A percentile compares a stretch with the other conserved stretches of the same genome.
Evolutionary conservation across 2,888 invertebrate species (phyloP).

Genomic region (Ormyrus labotus): DNA sequence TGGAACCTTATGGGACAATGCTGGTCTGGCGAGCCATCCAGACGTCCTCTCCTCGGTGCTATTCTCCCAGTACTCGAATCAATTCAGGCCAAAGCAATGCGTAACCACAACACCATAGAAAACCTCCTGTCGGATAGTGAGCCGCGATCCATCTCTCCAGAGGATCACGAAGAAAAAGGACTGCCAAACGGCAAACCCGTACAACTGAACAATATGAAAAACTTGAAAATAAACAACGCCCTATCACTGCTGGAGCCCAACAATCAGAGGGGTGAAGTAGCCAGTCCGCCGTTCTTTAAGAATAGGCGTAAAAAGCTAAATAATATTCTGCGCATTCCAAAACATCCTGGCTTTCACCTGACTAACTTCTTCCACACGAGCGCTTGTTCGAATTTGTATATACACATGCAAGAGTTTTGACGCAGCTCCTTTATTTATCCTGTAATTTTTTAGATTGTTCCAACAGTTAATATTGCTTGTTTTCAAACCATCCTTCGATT

Average conservation of each 20-base stretch:
- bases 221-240: constrained; percentile 62
- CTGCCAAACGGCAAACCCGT: constrained; percentile 35
- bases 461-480: too few relatives aligned
- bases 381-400: constrained; percentile 68
- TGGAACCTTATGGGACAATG: constrained; percentile 91
- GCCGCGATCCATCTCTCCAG: background rate
- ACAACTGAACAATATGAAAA: background rate
- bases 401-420: constrained; percentile 72
- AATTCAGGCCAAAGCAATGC: constrained; percentile 74
- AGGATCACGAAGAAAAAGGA: background rate
- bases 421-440: constrained; percentile 11
- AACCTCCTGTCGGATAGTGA: background rate
- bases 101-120: constrained; percentile 57
- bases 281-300: constrained; percentile 60
- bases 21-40: constrained; percentile 86
- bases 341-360: constrained; percentile 69
- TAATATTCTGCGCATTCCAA: constrained; percentile 63
- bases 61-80: constrained; percentile 83
- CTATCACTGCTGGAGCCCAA: constrained; percentile 70
- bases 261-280: constrained; percentile 71
- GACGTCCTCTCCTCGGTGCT: constrained; percentile 87
- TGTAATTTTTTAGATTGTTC: background rate
- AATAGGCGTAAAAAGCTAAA: constrained; percentile 48
- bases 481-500: too few relatives aligned
- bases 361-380: constrained; percentile 70